Evolutionary conservation across 2,797 vertebrate species (phyloP), one percentile per base, ranked within the genome.

Genomic region (Catostomus latipinnis): DNA sequence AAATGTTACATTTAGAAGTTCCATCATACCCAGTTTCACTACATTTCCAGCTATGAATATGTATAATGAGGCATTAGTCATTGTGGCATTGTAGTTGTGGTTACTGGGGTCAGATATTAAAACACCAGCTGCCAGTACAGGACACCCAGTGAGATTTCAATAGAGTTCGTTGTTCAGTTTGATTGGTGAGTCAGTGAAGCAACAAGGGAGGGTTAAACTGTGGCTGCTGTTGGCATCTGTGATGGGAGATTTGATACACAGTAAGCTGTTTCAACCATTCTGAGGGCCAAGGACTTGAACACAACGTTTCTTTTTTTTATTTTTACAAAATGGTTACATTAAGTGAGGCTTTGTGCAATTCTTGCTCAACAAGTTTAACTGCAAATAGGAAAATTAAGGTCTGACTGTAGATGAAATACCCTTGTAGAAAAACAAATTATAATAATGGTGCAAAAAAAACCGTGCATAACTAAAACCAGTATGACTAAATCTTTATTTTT

Each of bases 121-220:
- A 83, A 88, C 85, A 84, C 88, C 89, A 91, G 85, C 89, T 90
- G 92, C 87, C 84, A 86, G 88, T 89, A 89, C 85, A 87, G 89
- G 81, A 79, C 87, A 84, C 46, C 72, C 86, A 75, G 88, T 83
- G 66, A 87, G 86, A 71, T 73, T 90, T 93, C 88, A 93, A 94
- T 92, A 88, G 91, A 82, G 73, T 87, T 83, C 89, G 92, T 93
- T 93, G 93, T 94, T 93, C 86, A 46, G 78, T 53, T 0, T 6
- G 75, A 87, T 78, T 74, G 87, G 87, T 91, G 91, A 90, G 88
- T 92, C 90, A 91, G 83, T 88, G 75, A 81, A 85, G 76, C 80
- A 77, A 60, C 57, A 50, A 83, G 73, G 84, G 83, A 61, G 81
- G 79, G 74, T 57, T 73, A 74, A 60, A 67, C 53, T 82, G 58